Evolutionary conservation across 2,888 invertebrate species (phyloP).

Genomic region (Acanthoscelides obtectus): DNA sequence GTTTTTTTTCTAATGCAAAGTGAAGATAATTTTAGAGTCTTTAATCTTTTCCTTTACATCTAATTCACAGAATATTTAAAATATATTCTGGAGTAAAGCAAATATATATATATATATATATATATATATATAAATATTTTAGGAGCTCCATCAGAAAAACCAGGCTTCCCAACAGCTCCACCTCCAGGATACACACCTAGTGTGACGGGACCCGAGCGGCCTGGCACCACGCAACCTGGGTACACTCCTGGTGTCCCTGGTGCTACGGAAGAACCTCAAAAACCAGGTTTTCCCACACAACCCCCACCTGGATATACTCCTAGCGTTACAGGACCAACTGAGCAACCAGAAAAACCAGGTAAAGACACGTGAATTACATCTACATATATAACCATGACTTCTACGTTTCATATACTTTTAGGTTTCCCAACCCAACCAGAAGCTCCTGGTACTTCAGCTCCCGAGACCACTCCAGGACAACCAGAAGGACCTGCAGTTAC

Average conservation of each 20-base stretch:
- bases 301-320: conserved; percentile 11
- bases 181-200: conserved; percentile 9
- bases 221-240: conserved; percentile 3
- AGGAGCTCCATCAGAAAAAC: conserved; percentile 21
- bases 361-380: neutral
- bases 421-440: conserved; percentile 9
- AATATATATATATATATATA: no score
- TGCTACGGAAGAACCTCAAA: conserved; percentile 2
- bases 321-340: neutral
- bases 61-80: no score
- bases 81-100: no score
- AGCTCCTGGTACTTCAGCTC: neutral
- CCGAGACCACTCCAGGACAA: neutral
- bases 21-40: no score
- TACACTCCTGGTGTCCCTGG: neutral
- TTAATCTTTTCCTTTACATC: no score
- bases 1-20: no score
- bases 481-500: conserved; percentile 4
- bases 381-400: no score
- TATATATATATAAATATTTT: no score
- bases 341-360: neutral
- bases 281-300: conserved; percentile 12
- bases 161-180: conserved; percentile 31
- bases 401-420: neutral
- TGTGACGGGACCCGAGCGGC: neutral